phyloP scores from a whole-genome alignment of 2,888 invertebrate genomes.

The Tetheella fluctuosa region DNA sequence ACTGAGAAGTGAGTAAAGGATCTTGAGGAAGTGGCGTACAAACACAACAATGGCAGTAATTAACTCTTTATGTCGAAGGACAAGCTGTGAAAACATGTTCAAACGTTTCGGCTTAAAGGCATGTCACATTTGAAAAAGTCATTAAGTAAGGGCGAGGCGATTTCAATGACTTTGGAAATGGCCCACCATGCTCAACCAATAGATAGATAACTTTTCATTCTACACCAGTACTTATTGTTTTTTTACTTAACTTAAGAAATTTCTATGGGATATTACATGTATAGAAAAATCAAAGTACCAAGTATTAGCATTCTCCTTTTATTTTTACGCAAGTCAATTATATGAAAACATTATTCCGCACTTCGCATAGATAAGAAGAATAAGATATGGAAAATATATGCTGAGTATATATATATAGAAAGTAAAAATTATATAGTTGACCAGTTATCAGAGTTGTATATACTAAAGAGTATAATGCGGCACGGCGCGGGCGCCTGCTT shows the following conservation, averaged over 20 bases:
- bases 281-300: too few species aligned
- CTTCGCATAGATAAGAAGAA: too few species aligned
- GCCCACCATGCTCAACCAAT: too few species aligned
- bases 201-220: too few species aligned
- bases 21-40: slow-evolving; percentile 13
- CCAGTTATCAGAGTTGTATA: slow-evolving; percentile 6
- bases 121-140: slow-evolving; percentile 6
- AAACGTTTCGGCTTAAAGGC: slow-evolving; percentile 1
- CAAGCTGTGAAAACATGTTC: slow-evolving; percentile 19
- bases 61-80: slow-evolving; percentile 13
- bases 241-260: too few species aligned
- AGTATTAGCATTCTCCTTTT: too few species aligned
- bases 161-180: neutral
- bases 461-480: slow-evolving; percentile 8
- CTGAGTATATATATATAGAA: too few species aligned
- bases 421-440: slow-evolving; percentile 14
- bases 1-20: slow-evolving; percentile 9
- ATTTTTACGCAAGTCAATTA: too few species aligned
- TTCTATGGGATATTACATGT: too few species aligned
- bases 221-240: too few species aligned
- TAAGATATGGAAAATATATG: too few species aligned
- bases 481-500: slow-evolving; percentile 55
- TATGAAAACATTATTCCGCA: too few species aligned
- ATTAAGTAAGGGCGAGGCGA: slow-evolving; percentile 1
- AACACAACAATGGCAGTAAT: slow-evolving; percentile 10